A percentile compares a stretch with the other conserved stretches of the same genome.
Evolutionary conservation across 2,113 vertebrate genomes (phyloP).

Genomic region (Maccullochella peelii): DNA sequence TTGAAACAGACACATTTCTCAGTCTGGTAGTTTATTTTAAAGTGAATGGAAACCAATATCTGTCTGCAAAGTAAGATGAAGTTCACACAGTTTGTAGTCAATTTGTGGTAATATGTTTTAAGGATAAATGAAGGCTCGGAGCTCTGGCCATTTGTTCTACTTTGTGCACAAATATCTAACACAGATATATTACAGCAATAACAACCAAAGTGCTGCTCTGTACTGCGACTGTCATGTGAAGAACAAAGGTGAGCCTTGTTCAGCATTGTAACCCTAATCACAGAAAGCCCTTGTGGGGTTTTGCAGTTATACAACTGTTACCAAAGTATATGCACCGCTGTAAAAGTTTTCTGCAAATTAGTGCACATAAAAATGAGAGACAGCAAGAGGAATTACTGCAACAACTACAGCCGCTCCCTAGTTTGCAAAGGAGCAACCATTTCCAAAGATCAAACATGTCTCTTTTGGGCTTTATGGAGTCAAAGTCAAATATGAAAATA

Average conservation of each 20-base stretch:
- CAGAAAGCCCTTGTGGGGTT: neutral
- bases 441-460: neutral
- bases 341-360: neutral
- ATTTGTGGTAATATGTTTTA: too few relatives aligned
- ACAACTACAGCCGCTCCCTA: neutral
- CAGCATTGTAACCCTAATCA: neutral
- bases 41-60: neutral
- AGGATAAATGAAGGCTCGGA: too few relatives aligned
- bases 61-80: neutral
- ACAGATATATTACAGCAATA: constrained; percentile 38
- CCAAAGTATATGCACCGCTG: neutral
- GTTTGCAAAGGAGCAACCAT: neutral
- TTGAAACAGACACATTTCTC: neutral
- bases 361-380: constrained; percentile 18
- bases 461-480: neutral
- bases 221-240: neutral
- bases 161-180: neutral
- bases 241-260: constrained; percentile 18
- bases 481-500: neutral
- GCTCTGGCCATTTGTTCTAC: too few relatives aligned
- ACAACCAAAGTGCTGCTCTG: neutral
- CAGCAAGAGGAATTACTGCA: neutral
- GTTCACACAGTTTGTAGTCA: too few relatives aligned
- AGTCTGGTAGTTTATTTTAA: constrained; percentile 7
- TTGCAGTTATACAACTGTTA: neutral